Conservation (phyloP, 1,140 invertebrate species). For the Lordiphosa collinella region DNA sequence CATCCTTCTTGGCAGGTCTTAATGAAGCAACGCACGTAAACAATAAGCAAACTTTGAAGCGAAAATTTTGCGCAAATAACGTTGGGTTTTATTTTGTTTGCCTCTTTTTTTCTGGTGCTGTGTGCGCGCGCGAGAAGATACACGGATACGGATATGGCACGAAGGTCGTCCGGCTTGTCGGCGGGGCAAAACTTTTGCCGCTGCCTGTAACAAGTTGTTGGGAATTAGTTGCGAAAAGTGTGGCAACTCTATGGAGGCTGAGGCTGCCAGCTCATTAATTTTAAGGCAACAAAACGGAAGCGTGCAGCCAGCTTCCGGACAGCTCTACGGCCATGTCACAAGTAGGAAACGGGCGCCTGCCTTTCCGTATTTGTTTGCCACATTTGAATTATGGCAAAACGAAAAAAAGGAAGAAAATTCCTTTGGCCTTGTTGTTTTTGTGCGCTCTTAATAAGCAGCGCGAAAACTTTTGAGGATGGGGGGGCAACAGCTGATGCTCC, state of each 20-base stretch:
- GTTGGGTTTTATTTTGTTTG: constrained; percentile 41
- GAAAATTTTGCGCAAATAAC: constrained; percentile 77
- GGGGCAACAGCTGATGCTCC: constrained; percentile 21
- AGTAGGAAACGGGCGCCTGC: constrained; percentile 13
- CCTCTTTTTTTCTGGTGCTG: constrained; percentile 10
- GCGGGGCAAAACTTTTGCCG: constrained; percentile 52
- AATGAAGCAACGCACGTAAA: constrained; percentile 77
- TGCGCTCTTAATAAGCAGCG: constrained; percentile 66
- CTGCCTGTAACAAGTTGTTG: constrained; percentile 65
- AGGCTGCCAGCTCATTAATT: constrained; percentile 65
- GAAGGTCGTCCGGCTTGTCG: constrained; percentile 53
- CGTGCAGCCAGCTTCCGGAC: constrained; percentile 73
- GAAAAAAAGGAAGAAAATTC: constrained; percentile 21
- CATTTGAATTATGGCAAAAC: constrained; percentile 66
- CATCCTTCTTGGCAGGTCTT: constrained; percentile 49
- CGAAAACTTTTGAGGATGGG: constrained; percentile 59
- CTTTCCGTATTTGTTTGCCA: constrained; percentile 40
- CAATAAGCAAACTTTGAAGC: constrained; percentile 77
- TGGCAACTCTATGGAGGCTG: constrained; percentile 50
- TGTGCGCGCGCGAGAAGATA: constrained; percentile 24
- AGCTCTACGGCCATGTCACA: constrained; percentile 50
- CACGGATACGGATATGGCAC: constrained; percentile 65
- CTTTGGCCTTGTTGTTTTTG: constrained; percentile 39
- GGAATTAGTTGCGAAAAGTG: constrained; percentile 75
- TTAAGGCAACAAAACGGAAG: constrained; percentile 72